These are phyloP conservation scores for Disparrhopalites patrizii DNA, from an alignment of 2,888 invertebrate genomes.

Conservation along the genomic window DNA sequence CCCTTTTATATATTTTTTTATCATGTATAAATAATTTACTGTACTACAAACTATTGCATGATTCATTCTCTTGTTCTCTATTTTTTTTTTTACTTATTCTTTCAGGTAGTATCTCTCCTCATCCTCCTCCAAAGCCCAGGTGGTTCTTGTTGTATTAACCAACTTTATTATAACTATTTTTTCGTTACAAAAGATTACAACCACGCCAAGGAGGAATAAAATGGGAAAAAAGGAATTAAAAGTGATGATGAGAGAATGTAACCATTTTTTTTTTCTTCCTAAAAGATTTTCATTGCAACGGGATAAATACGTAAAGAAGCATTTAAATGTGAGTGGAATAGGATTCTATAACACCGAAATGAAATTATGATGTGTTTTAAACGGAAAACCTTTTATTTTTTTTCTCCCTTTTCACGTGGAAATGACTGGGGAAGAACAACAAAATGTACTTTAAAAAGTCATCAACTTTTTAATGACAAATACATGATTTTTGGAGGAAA, in stretches of 20 bases:
- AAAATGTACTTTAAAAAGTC: slow-evolving; percentile 14
- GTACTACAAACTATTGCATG: too few species aligned
- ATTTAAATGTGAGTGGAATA: neutral
- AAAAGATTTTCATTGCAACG: neutral
- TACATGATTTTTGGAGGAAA: slow-evolving; percentile 4
- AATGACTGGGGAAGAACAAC: neutral
- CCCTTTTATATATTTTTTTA: too few species aligned
- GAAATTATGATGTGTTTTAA: neutral
- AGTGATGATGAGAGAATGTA: neutral
- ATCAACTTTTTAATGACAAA: slow-evolving; percentile 14
- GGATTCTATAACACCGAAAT: neutral
- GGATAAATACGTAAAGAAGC: neutral
- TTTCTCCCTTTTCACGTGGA: too few species aligned
- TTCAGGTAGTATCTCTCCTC: too few species aligned
- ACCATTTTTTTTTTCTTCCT: too few species aligned
- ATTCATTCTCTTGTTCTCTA: too few species aligned
- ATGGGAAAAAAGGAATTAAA: neutral
- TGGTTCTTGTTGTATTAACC: too few species aligned
- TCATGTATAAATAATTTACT: too few species aligned
- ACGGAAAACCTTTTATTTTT: too few species aligned
- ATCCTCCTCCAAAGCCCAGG: too few species aligned
- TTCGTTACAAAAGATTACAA: neutral
- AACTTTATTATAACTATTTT: neutral
- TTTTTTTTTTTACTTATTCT: too few species aligned
- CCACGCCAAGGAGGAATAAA: neutral